These are phyloP conservation scores for Tolypeutes matacus DNA, from an alignment of 2,797 vertebrate species.

Conservation along the genomic window DNA sequence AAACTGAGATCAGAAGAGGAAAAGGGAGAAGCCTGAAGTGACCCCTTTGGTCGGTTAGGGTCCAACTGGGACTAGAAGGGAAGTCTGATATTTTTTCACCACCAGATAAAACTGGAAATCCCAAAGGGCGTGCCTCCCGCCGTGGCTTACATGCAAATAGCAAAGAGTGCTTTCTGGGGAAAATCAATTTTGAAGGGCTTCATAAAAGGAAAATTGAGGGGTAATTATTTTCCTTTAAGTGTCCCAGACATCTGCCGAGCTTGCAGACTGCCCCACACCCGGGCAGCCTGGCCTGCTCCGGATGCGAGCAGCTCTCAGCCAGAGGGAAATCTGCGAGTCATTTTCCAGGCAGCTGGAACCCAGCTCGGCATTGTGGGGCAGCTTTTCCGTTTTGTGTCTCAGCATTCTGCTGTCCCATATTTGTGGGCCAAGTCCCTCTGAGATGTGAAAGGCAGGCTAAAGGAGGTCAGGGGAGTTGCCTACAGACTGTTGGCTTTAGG, in stretches of 20 bases:
- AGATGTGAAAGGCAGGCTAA: rapidly evolving
- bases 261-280: neutral
- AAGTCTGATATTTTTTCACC: neutral
- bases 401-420: neutral
- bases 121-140: neutral
- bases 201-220: conserved; percentile 15
- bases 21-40: neutral
- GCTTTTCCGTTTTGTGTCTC: neutral
- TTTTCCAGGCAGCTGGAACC: neutral
- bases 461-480: neutral
- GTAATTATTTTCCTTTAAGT: neutral
- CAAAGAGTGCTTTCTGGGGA: neutral
- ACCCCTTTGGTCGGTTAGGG: neutral
- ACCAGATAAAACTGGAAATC: neutral
- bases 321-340: neutral
- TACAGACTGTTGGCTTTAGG: rapidly evolving
- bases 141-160: neutral
- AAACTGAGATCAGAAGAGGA: neutral
- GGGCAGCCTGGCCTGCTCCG: rapidly evolving
- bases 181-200: conserved; percentile 23
- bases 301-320: neutral
- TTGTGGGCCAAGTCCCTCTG: rapidly evolving
- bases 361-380: neutral
- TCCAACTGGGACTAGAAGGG: neutral
- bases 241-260: conserved; percentile 40